Evolutionary conservation across 2,797 vertebrate genomes (phyloP).

Genomic region (Sparidentex hasta): DNA sequence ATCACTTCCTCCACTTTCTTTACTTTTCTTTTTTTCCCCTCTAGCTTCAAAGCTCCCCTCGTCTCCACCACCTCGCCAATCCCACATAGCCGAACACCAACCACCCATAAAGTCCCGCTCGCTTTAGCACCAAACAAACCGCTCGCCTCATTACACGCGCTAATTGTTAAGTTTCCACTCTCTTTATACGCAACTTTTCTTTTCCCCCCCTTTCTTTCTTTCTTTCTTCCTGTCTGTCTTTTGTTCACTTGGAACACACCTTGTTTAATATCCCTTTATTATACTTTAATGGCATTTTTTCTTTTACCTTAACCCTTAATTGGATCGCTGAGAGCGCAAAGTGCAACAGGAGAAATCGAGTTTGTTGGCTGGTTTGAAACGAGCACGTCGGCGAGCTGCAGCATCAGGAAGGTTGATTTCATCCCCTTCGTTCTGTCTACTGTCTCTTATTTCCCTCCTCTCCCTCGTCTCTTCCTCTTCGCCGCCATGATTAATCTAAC

Average conservation of each 20-base stretch:
- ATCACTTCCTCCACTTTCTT: slow-evolving; percentile 66
- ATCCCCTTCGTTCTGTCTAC: not conserved
- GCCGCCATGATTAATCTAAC: slow-evolving; percentile 13
- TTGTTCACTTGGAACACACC: slow-evolving; percentile 7
- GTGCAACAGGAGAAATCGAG: not conserved
- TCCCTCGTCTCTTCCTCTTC: not conserved
- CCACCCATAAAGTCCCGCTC: slow-evolving; percentile 70
- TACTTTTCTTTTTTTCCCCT: slow-evolving; percentile 32
- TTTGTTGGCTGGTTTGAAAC: not conserved
- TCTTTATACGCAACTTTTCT: slow-evolving; percentile 25
- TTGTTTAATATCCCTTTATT: not conserved
- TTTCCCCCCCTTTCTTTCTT: not conserved
- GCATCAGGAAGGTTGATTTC: not conserved
- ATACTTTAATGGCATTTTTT: not conserved
- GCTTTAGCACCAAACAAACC: slow-evolving; percentile 74
- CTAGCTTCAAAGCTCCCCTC: slow-evolving; percentile 64
- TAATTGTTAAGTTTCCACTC: slow-evolving; percentile 77
- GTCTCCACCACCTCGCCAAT: slow-evolving; percentile 55
- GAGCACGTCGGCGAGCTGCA: too few relatives aligned
- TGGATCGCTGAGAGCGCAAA: not conserved
- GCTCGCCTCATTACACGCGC: slow-evolving; percentile 73
- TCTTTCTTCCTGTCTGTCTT: not conserved
- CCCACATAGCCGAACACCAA: slow-evolving; percentile 68
- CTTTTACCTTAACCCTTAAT: not conserved
- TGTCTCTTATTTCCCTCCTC: not conserved